Evolutionary conservation across 2,888 invertebrate genomes (phyloP).

Genomic region (Tipula lateralis): DNA sequence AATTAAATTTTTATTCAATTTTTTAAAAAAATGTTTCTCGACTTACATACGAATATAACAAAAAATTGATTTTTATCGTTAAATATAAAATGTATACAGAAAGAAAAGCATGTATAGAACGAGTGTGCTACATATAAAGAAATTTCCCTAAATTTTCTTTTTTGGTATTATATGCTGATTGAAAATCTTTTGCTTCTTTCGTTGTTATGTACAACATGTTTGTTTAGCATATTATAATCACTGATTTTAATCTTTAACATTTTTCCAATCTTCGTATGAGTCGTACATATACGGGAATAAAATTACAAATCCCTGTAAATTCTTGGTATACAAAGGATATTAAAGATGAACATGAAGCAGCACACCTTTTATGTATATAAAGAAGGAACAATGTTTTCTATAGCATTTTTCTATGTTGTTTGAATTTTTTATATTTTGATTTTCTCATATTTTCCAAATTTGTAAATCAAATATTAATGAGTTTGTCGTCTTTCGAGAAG

Average conservation of each 20-base stretch:
- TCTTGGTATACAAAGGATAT: neutral
- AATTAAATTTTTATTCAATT: neutral
- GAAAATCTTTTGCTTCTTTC: neutral
- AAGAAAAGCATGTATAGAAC: neutral
- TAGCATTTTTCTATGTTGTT: neutral
- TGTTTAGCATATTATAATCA: constrained; percentile 24
- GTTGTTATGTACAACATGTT: neutral
- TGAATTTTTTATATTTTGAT: neutral
- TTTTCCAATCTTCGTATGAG: neutral
- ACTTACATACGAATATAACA: neutral
- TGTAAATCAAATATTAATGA: neutral
- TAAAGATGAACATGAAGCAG: neutral
- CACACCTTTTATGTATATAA: neutral
- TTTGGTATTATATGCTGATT: neutral
- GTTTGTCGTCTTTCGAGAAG: neutral
- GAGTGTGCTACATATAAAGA: neutral
- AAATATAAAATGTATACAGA: neutral
- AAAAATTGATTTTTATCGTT: constrained; percentile 12
- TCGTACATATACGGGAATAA: neutral
- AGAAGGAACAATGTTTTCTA: neutral
- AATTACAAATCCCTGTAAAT: neutral
- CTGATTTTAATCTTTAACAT: constrained; percentile 24
- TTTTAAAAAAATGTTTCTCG: neutral
- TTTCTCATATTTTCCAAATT: neutral
- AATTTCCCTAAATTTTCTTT: neutral